Evolutionary conservation across 2,888 invertebrate species (phyloP).

Genomic region (Cephus pygmeus): DNA sequence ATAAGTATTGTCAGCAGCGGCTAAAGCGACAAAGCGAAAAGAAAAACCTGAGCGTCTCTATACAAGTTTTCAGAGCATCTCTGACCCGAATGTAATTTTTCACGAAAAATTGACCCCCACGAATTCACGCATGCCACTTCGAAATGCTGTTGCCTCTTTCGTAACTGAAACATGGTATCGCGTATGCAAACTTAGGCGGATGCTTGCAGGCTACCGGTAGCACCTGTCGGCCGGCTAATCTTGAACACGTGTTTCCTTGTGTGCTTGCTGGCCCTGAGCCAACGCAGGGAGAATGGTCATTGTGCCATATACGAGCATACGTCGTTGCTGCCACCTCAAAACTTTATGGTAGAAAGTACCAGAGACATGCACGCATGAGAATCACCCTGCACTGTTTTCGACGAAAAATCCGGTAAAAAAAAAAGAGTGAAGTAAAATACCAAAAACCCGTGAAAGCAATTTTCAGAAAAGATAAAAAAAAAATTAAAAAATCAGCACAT

Average conservation of each 20-base stretch:
- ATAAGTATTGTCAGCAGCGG: neutral
- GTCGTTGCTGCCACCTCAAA: neutral
- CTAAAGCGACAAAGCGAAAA: no score
- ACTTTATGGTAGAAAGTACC: neutral
- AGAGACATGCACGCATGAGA: neutral
- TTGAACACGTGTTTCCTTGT: constrained; percentile 63
- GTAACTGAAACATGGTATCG: neutral
- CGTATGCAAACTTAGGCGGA: constrained; percentile 43
- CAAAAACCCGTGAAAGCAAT: neutral
- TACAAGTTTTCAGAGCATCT: neutral
- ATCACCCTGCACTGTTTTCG: neutral
- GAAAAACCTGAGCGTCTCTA: neutral
- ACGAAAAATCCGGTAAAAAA: neutral
- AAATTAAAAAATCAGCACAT: neutral
- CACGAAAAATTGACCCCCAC: neutral
- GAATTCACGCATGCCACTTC: neutral
- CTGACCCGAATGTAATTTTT: neutral
- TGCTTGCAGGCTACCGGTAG: constrained; percentile 41
- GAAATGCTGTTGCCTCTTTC: neutral
- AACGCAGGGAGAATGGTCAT: constrained; percentile 35
- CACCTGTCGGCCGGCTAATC: constrained; percentile 64
- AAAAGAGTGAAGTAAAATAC: neutral
- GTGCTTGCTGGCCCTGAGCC: constrained; percentile 52
- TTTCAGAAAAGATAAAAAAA: neutral
- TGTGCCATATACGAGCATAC: constrained; percentile 18